A percentile compares a stretch with the other conserved stretches of the same genome.
Conservation (phyloP, 2,113 vertebrate species). For the Periophthalmodon schlosseri region DNA sequence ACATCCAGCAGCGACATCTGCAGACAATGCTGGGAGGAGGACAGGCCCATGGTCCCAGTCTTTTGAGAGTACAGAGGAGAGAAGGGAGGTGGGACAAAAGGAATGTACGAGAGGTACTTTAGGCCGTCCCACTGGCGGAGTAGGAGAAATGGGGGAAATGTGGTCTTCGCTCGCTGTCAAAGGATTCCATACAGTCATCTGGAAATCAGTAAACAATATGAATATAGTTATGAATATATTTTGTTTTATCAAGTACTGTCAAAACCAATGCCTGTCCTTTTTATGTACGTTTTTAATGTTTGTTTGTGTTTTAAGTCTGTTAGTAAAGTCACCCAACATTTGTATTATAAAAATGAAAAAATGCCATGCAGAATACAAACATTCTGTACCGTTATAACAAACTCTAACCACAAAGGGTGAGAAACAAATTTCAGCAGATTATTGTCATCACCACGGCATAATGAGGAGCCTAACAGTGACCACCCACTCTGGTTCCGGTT, state of each 20-base stretch:
- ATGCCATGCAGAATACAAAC: background rate
- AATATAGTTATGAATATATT: background rate
- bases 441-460: too few relatives aligned
- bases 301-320: background rate
- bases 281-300: background rate
- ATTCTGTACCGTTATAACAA: background rate
- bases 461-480: too few relatives aligned
- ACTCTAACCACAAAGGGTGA: background rate
- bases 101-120: conserved; percentile 76
- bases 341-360: background rate
- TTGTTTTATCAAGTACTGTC: background rate
- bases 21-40: conserved; percentile 70
- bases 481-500: too few relatives aligned
- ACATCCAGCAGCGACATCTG: conserved; percentile 74
- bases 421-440: background rate
- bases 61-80: conserved; percentile 78
- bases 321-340: too few relatives aligned
- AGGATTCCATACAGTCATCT: conserved; percentile 94
- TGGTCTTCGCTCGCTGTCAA: conserved; percentile 90
- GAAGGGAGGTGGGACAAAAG: conserved; percentile 58
- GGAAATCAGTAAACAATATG: conserved; percentile 14
- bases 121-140: conserved; percentile 94
- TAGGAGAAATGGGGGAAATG: conserved; percentile 98
- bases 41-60: conserved; percentile 72
- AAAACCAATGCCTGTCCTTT: background rate